These are phyloP conservation scores for Meliscaeva auricollis DNA, from an alignment of 2,888 invertebrate species.

Conservation along the genomic window DNA sequence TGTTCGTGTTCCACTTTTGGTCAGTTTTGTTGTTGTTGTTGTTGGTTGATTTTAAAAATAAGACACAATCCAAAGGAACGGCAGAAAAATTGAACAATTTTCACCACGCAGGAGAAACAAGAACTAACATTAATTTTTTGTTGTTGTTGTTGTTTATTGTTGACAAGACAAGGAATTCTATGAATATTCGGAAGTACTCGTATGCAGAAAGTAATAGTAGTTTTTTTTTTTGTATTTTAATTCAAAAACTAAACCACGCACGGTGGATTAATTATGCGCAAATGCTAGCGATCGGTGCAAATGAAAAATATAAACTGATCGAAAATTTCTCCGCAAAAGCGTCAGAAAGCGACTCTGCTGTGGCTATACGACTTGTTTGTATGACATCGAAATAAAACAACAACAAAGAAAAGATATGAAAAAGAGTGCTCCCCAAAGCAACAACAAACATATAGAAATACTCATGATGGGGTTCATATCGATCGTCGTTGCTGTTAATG, in stretches of 20 bases:
- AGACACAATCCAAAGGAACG: conserved; percentile 11
- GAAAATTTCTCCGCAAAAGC: conserved; percentile 82
- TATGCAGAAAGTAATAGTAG: conserved; percentile 5
- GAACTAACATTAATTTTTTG: background rate
- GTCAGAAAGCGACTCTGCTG: conserved; percentile 65
- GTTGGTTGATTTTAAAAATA: conserved; percentile 13
- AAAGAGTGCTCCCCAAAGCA: conserved; percentile 33
- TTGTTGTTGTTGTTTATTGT: background rate
- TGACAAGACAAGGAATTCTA: conserved; percentile 6
- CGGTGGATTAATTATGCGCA: conserved; percentile 72
- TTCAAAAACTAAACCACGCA: conserved; percentile 58
- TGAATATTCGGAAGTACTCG: conserved; percentile 15
- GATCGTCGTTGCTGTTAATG: conserved; percentile 30
- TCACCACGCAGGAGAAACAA: conserved; percentile 24
- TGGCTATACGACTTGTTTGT: conserved; percentile 18
- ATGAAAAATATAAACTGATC: conserved; percentile 84
- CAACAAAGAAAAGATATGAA: conserved; percentile 30
- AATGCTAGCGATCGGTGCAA: conserved; percentile 82
- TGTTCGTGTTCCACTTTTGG: conserved; percentile 64
- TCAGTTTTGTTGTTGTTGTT: conserved; percentile 7
- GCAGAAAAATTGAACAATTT: background rate
- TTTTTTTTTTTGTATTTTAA: background rate
- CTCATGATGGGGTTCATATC: conserved; percentile 34
- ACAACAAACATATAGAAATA: conserved; percentile 46
- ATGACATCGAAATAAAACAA: conserved; percentile 22